phyloP scores from a whole-genome alignment of 2,888 invertebrate species.

The Drosophila atripex region DNA sequence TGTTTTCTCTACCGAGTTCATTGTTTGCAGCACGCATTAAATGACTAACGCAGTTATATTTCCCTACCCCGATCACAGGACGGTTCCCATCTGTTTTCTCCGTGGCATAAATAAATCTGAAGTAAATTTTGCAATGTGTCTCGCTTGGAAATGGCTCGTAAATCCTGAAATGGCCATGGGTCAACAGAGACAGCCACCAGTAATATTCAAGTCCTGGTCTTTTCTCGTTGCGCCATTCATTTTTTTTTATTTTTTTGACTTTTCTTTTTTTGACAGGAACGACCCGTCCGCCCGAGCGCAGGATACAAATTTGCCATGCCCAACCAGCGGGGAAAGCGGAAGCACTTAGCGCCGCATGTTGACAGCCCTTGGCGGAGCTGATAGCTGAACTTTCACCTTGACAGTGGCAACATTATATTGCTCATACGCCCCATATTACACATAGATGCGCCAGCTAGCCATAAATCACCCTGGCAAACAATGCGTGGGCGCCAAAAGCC shows the following conservation, averaged over 20 bases:
- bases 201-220: constrained; percentile 57
- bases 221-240: constrained; percentile 27
- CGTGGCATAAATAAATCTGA: constrained; percentile 78
- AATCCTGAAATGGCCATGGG: constrained; percentile 78
- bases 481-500: constrained; percentile 71
- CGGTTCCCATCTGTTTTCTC: constrained; percentile 32
- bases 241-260: constrained; percentile 16
- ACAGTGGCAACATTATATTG: constrained; percentile 60
- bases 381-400: constrained; percentile 77
- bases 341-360: constrained; percentile 76
- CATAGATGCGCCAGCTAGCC: constrained; percentile 61
- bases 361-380: constrained; percentile 66
- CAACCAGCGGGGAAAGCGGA: constrained; percentile 50
- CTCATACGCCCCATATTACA: constrained; percentile 77
- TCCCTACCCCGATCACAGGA: constrained; percentile 25
- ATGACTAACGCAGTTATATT: constrained; percentile 50
- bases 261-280: constrained; percentile 57
- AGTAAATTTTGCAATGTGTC: constrained; percentile 80
- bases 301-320: constrained; percentile 77
- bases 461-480: constrained; percentile 75
- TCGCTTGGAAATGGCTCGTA: constrained; percentile 81
- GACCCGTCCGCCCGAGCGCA: constrained; percentile 21
- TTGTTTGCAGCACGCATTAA: constrained; percentile 66
- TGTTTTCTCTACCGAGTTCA: constrained; percentile 53
- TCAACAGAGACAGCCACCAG: constrained; percentile 62